phyloP scores from a whole-genome alignment of 2,888 invertebrate genomes.

The Dilophus febrilis region DNA sequence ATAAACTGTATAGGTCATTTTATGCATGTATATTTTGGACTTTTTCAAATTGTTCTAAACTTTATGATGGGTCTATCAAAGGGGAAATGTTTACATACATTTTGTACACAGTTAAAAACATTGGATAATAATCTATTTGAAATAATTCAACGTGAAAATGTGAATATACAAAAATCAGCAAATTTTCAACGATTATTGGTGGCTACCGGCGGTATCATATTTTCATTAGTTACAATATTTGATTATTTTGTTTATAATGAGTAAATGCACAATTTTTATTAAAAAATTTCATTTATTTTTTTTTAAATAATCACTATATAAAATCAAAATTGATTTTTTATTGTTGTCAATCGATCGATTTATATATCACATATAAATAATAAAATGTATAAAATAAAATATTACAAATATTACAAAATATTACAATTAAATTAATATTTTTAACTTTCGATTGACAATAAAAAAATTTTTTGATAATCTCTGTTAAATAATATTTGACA shows the following conservation, averaged over 20 bases:
- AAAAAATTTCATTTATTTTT: too few species aligned
- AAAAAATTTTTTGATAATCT: too few species aligned
- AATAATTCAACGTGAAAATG: too few species aligned
- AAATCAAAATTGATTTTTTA: too few species aligned
- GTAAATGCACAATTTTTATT: constrained; percentile 3
- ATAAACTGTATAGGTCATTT: background rate
- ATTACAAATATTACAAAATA: too few species aligned
- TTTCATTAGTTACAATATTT: constrained; percentile 3
- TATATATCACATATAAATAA: too few species aligned
- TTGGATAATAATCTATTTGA: background rate
- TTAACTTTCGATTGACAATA: too few species aligned
- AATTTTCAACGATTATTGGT: constrained; percentile 3
- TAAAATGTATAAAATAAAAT: too few species aligned
- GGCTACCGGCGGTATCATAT: background rate
- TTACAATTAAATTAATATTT: too few species aligned
- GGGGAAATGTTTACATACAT: background rate
- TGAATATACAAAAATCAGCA: too few species aligned
- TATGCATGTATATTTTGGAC: background rate
- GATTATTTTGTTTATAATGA: constrained; percentile 6
- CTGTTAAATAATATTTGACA: background rate
- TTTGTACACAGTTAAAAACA: background rate
- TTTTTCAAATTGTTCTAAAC: background rate
- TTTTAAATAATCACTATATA: too few species aligned
- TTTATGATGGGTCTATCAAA: background rate
- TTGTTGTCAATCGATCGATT: too few species aligned